Conservation (phyloP, 2,113 vertebrate species). For the Callithrix jacchus region DNA sequence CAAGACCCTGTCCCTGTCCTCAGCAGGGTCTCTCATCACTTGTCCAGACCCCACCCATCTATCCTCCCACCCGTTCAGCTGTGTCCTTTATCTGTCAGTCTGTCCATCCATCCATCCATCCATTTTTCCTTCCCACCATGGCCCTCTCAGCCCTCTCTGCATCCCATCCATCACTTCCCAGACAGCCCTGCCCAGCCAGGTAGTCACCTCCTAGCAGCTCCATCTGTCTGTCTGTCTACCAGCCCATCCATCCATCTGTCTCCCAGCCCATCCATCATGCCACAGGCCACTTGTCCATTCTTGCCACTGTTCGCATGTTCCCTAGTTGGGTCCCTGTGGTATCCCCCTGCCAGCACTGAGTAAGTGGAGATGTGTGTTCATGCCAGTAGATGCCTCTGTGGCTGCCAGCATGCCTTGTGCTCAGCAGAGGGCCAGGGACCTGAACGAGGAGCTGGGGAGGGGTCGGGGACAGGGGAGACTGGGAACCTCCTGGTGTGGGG, state of each 20-base stretch:
- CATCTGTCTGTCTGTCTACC: conserved; percentile 20
- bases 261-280: conserved; percentile 35
- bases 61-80: not conserved
- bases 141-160: conserved; percentile 8
- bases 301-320: not conserved
- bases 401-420: not conserved
- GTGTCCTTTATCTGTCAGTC: conserved; percentile 60
- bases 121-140: not conserved
- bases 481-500: not conserved
- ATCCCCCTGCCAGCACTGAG: not conserved
- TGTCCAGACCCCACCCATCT: not conserved
- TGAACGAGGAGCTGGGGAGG: not conserved
- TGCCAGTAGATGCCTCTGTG: not conserved
- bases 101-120: conserved; percentile 32
- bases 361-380: not conserved
- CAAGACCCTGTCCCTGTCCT: not conserved
- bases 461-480: not conserved
- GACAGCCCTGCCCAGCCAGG: conserved; percentile 51
- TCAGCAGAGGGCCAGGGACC: not conserved
- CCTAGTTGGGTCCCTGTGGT: not conserved
- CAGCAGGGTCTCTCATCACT: conserved; percentile 60
- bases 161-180: conserved; percentile 69
- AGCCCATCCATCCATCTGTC: conserved; percentile 63
- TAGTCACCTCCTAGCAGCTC: conserved; percentile 51
- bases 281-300: not conserved